Percentiles rank a stretch among this genome's conserved stretches.
These are phyloP conservation scores for Bombus superbus DNA, from an alignment of 1,140 invertebrate species.

Conservation along the genomic window DNA sequence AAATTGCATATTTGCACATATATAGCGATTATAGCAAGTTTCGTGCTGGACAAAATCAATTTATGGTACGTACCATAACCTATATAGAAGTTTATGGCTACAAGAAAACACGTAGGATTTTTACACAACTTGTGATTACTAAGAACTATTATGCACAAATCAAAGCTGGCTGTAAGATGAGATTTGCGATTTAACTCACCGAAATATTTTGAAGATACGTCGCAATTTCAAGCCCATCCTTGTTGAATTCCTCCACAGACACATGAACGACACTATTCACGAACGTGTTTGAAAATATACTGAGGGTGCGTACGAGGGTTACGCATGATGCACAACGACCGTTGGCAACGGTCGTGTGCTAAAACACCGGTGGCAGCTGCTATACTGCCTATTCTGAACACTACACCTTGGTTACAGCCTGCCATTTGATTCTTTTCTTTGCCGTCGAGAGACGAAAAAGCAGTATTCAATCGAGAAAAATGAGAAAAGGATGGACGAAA, in stretches of 20 bases:
- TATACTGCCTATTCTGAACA: neutral
- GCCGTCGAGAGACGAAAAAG: neutral
- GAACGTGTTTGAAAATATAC: constrained; percentile 31
- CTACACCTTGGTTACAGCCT: neutral
- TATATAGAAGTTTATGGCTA: too few species aligned
- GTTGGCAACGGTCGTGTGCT: constrained; percentile 62
- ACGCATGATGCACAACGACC: constrained; percentile 62
- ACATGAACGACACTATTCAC: neutral
- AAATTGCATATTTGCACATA: too few species aligned
- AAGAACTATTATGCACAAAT: too few species aligned
- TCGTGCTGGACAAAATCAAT: too few species aligned
- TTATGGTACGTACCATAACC: too few species aligned
- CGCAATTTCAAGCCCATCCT: constrained; percentile 21
- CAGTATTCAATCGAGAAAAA: constrained; percentile 7
- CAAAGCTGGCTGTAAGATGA: neutral
- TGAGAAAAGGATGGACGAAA: neutral
- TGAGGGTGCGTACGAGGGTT: constrained; percentile 52
- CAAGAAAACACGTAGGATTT: too few species aligned
- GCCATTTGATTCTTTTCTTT: constrained; percentile 10
- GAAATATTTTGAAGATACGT: neutral
- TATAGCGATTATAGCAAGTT: too few species aligned
- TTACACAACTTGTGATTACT: too few species aligned
- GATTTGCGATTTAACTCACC: constrained; percentile 17
- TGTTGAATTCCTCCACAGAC: neutral
- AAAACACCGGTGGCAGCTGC: constrained; percentile 59